phyloP scores from a whole-genome alignment of 2,797 vertebrate species.

The Sparidentex hasta region DNA sequence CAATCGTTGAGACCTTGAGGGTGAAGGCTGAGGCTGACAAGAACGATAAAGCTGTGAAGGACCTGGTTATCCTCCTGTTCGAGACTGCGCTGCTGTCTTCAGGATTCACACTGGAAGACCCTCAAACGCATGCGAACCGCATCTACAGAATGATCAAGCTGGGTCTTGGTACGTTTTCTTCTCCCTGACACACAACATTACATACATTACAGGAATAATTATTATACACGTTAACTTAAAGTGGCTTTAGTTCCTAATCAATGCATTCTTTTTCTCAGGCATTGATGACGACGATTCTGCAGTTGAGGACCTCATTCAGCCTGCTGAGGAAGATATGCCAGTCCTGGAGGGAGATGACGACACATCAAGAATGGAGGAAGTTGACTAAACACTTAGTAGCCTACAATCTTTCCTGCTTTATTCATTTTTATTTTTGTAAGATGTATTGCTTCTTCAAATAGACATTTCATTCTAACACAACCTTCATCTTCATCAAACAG shows the following conservation, averaged over 20 bases:
- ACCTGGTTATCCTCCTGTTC: conserved; percentile 94
- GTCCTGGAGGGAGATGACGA: conserved; percentile 88
- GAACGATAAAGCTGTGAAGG: conserved; percentile 98
- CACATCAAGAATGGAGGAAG: conserved; percentile 90
- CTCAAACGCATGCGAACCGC: conserved; percentile 96
- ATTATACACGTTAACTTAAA: not conserved
- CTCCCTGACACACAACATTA: not conserved
- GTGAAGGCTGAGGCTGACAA: conserved; percentile 96
- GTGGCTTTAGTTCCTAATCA: conserved; percentile 4
- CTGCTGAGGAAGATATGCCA: conserved; percentile 87
- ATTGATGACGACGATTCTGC: conserved; percentile 87
- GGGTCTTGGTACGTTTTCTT: conserved; percentile 89
- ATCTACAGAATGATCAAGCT: conserved; percentile 99
- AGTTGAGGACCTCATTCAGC: conserved; percentile 84
- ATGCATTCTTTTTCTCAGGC: conserved; percentile 67
- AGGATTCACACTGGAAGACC: conserved; percentile 95
- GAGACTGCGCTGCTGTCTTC: conserved; percentile 95
- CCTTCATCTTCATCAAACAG: conserved; percentile 21
- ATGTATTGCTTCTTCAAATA: conserved; percentile 45
- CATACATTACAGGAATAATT: not conserved
- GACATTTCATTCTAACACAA: conserved; percentile 44
- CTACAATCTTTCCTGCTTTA: conserved; percentile 31
- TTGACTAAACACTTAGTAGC: conserved; percentile 78
- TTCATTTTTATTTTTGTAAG: conserved; percentile 69
- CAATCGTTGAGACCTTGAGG: conserved; percentile 94